These are phyloP conservation scores for Pedetes capensis DNA, from an alignment of 2,113 vertebrate genomes.

Conservation along the genomic window DNA sequence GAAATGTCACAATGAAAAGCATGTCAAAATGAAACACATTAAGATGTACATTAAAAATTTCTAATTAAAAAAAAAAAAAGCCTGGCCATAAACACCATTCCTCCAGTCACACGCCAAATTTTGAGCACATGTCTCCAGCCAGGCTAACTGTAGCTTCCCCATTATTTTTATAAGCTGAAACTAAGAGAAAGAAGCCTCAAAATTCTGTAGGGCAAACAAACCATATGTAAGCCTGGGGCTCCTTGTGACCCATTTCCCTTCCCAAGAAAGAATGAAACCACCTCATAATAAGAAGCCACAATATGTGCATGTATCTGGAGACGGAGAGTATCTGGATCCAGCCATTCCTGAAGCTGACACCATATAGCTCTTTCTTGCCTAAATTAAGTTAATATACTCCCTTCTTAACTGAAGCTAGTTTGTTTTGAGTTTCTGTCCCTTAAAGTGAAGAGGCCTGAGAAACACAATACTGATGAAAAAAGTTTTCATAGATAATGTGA, in stretches of 20 bases:
- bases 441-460: constrained; percentile 8
- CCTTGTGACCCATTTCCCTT: background rate
- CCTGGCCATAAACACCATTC: background rate
- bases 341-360: background rate
- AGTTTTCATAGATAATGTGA: background rate
- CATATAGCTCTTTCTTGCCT: background rate
- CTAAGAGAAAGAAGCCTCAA: background rate
- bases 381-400: background rate
- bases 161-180: background rate
- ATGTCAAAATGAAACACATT: too few relatives aligned
- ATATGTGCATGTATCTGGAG: background rate
- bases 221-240: background rate
- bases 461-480: background rate
- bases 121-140: background rate
- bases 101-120: background rate
- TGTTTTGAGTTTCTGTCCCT: constrained; percentile 1
- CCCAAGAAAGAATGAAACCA: background rate
- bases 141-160: background rate
- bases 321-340: background rate
- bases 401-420: background rate
- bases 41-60: too few relatives aligned
- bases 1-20: too few relatives aligned
- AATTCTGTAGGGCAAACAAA: background rate
- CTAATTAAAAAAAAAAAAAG: too few relatives aligned
- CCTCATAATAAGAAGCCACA: background rate